Conservation (phyloP, 2,113 vertebrate genomes). For the Orthonyx spaldingii region DNA sequence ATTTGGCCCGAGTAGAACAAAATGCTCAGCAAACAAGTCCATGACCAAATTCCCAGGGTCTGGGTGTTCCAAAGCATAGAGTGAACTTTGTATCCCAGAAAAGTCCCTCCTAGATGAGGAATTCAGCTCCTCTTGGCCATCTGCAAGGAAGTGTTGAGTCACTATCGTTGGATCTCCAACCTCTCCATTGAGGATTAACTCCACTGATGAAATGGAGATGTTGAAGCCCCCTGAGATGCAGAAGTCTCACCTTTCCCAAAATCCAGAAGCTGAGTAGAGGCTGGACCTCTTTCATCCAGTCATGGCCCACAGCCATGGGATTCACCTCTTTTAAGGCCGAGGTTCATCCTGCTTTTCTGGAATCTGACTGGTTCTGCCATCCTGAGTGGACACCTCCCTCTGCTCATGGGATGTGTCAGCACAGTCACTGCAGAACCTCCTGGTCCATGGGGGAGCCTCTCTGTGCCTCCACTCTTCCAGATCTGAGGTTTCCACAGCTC, state of each 20-base stretch:
- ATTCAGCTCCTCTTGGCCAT: neutral
- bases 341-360: neutral
- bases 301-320: too few relatives aligned
- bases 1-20: neutral
- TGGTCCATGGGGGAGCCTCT: neutral
- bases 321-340: neutral
- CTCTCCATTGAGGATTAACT: rapidly evolving
- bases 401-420: rapidly evolving
- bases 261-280: neutral
- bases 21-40: neutral
- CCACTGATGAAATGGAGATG: neutral
- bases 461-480: neutral
- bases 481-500: neutral
- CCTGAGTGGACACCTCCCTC: too few relatives aligned
- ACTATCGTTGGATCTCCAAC: rapidly evolving
- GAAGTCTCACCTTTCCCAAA: neutral
- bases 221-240: neutral
- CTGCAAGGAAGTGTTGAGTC: neutral
- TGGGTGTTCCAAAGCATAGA: rapidly evolving
- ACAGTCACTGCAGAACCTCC: rapidly evolving
- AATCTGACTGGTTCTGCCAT: neutral
- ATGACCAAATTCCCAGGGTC: neutral
- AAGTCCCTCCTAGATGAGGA: neutral
- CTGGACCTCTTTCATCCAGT: neutral
- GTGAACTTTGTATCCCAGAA: neutral